Evolutionary conservation across 2,888 invertebrate species (phyloP), one percentile per base, ranked within the genome.

Genomic region (Scaptodrosophila latifasciaeformis): DNA sequence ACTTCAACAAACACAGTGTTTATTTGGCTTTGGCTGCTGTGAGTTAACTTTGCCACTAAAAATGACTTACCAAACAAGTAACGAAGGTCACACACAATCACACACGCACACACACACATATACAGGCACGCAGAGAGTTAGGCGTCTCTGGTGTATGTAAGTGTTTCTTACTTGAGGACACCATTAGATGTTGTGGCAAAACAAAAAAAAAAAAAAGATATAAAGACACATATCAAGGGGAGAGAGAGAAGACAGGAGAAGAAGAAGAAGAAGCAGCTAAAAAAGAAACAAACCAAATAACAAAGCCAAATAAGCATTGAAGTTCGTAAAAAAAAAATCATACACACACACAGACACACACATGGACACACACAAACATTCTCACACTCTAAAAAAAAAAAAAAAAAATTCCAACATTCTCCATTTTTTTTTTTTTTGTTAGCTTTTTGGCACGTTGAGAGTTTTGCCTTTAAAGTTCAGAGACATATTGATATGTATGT

Each of bases 31-130:
- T 24, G 72, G 65, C 65, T 62, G 64, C 49, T 40, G 51, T 42
- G 46, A 71, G 78, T 66, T 71, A 68, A 67, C 72, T 75, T 75
- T 65, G 62, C 51, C 66, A 67, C 78, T 76, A 68, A 70, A 79
- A 79, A 76, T 76, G 79, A 80, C 76, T 76, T 76, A 68, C 68
- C 78, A 78, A 67, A 74, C 78, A 70, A 74, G 70, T 74, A 74
- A 75, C 78, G 78, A 80, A 76, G 76, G 80, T 80, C 76, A 76
- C 67, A 77, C 54, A 68, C 51, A 64, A 63, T 43, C 54, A 21
- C n/a, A n/a, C n/a, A 37, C 53, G 48, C 43, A 46, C 52, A 59
- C 47, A 42, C 56, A 40, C 43, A 34, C 31, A 34, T 34, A 13
- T n/a, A 6, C 10, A 12, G 13, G 12, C 62, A 46, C 15, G 34